Evolutionary conservation across 2,113 vertebrate species (phyloP), one percentile per base, ranked within the genome.

Genomic region (Alethe diademata): DNA sequence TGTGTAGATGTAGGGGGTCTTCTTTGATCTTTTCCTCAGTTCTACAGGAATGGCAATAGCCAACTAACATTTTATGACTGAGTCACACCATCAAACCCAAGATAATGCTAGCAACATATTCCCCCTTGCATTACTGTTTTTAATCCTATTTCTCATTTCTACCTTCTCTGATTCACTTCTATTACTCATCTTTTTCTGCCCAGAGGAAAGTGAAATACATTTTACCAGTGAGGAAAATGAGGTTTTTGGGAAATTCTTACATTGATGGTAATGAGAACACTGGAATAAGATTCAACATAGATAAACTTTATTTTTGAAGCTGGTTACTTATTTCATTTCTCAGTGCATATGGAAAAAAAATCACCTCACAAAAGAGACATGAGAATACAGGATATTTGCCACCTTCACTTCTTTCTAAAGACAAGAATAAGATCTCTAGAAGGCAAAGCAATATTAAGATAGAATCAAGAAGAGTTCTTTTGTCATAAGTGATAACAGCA

Each of bases 11-110:
- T 14, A 95, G 78, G 87, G 51, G 40, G 70, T 90, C 69, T 42
- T 64, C 86, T 95, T 95, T 95, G 89, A 96, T 94, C 93, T 92
- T n/a, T 57, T 72, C 29, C 47, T 57, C 65, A 65, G 26, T 33
- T 80, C 65, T 45, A 51, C 24, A 75, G 20, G 28, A 51, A 79
- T 24, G 28, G 78, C 86, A 90, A 57, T 5, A 71, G 64, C 24
- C 58, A 91, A 45, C 22, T n/a, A 14, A 11, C 12, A 48, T 67
- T 82, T 88, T 89, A 64, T 54, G 25, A 66, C 58, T 53, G 25
- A 78, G 51, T 66, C 33, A 17, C 38, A 72, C 35, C 36, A 73
- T 50, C 51, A 76, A 57, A 66, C 15, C 43, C 87, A 62, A 62
- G 20, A 47, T 35, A 78, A 83, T 47, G 56, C 24, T 24, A 89